A percentile compares a stretch with the other conserved stretches of the same genome.
Conservation (phyloP, 2,113 vertebrate genomes). For the Sylvicapra grimmia region DNA sequence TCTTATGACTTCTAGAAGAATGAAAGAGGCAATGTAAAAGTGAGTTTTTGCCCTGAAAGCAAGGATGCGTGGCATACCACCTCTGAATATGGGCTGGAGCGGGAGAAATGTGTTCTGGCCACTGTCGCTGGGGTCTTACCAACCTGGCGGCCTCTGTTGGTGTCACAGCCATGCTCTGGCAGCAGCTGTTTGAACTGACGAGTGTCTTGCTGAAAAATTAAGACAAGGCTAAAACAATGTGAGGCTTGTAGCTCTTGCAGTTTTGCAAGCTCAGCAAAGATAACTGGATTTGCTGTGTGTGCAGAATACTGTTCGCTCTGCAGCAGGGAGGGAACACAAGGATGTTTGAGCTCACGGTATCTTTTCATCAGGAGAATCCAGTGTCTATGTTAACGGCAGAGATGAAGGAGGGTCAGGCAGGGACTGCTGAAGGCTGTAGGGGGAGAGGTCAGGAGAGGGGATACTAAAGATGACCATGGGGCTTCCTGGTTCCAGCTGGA, state of each 20-base stretch:
- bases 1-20: not conserved
- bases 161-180: not conserved
- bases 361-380: not conserved
- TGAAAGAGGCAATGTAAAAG: not conserved
- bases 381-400: not conserved
- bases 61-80: not conserved
- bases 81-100: not conserved
- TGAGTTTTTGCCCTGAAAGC: not conserved
- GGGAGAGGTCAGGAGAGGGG: not conserved
- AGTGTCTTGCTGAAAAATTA: conserved; percentile 24
- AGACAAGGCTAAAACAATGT: not conserved
- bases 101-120: not conserved
- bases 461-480: not conserved
- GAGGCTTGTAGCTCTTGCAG: not conserved
- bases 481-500: not conserved
- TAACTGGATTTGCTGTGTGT: not conserved
- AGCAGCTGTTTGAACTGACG: not conserved
- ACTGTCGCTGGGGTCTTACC: not conserved
- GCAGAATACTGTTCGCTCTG: not conserved
- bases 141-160: not conserved
- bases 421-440: not conserved
- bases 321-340: not conserved
- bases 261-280: conserved; percentile 45
- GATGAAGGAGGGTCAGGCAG: not conserved
- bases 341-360: not conserved